A percentile compares a stretch with the other conserved stretches of the same genome.
Conservation (phyloP, 2,113 vertebrate genomes). For the Gallinago media region DNA sequence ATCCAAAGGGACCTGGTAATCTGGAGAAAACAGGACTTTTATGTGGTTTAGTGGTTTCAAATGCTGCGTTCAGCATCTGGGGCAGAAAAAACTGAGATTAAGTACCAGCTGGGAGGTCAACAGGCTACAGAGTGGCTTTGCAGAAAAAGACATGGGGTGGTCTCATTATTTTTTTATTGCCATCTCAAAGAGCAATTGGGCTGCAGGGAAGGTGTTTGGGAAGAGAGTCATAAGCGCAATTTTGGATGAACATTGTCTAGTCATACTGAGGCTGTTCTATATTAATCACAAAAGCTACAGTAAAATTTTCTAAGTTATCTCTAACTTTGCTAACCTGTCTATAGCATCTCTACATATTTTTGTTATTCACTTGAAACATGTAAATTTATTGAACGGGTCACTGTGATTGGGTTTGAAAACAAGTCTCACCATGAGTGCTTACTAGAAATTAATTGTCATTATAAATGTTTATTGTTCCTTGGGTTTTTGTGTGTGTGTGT, state of each 20-base stretch:
- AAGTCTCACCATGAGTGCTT: background rate
- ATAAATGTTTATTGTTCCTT: background rate
- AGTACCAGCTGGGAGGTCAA: accelerated
- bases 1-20: background rate
- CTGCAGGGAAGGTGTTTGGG: background rate
- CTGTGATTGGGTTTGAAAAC: background rate
- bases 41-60: accelerated
- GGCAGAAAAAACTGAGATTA: background rate
- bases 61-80: accelerated
- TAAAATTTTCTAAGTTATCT: background rate
- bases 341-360: background rate
- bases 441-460: background rate
- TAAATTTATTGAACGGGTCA: background rate
- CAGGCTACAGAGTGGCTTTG: background rate
- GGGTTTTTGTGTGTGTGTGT: background rate
- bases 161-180: background rate
- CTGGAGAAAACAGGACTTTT: background rate
- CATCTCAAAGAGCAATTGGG: background rate
- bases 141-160: background rate
- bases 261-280: background rate
- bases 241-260: background rate
- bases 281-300: background rate
- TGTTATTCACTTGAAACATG: background rate
- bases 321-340: background rate
- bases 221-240: background rate